phyloP scores from a whole-genome alignment of 1,140 invertebrate species.

The Eupeodes corollae region DNA sequence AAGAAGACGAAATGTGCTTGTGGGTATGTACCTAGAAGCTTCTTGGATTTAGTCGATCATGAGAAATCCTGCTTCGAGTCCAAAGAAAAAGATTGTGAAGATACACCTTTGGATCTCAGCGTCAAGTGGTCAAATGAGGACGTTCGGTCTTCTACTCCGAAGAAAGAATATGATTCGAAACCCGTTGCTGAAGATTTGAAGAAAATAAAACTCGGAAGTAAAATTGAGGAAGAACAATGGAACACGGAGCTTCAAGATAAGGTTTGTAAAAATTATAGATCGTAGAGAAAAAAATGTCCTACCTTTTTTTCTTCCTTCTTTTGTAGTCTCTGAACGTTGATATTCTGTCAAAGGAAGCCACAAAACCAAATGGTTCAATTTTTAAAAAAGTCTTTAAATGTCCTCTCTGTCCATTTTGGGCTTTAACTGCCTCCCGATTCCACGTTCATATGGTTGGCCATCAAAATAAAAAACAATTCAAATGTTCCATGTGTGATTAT shows the following conservation, averaged over 20 bases:
- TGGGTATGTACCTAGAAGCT: constrained; percentile 68
- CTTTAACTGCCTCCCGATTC: constrained; percentile 79
- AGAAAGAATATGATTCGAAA: too few relatives aligned
- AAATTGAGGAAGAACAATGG: too few relatives aligned
- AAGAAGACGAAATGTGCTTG: constrained; percentile 58
- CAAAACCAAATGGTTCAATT: constrained; percentile 25
- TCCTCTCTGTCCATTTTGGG: constrained; percentile 82
- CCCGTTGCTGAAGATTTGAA: too few relatives aligned
- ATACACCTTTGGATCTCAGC: too few relatives aligned
- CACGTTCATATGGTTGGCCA: constrained; percentile 88
- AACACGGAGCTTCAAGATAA: too few relatives aligned
- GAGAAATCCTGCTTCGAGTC: constrained; percentile 51
- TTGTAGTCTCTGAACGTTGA: constrained; percentile 37
- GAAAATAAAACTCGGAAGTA: too few relatives aligned
- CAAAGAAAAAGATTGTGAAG: constrained; percentile 8
- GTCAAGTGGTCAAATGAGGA: too few relatives aligned
- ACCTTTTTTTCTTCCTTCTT: constrained; percentile 38
- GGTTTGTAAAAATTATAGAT: too few relatives aligned
- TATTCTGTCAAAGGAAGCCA: constrained; percentile 35
- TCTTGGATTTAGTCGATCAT: constrained; percentile 67
- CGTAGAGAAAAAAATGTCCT: constrained; percentile 12
- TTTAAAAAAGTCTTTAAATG: constrained; percentile 71
- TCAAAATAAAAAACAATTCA: constrained; percentile 85
- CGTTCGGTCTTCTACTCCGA: too few relatives aligned
- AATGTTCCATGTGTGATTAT: constrained; percentile 86